Evolutionary conservation across 2,888 invertebrate species (phyloP), one percentile per base, ranked within the genome.

Genomic region (Lucinisca nassula): DNA sequence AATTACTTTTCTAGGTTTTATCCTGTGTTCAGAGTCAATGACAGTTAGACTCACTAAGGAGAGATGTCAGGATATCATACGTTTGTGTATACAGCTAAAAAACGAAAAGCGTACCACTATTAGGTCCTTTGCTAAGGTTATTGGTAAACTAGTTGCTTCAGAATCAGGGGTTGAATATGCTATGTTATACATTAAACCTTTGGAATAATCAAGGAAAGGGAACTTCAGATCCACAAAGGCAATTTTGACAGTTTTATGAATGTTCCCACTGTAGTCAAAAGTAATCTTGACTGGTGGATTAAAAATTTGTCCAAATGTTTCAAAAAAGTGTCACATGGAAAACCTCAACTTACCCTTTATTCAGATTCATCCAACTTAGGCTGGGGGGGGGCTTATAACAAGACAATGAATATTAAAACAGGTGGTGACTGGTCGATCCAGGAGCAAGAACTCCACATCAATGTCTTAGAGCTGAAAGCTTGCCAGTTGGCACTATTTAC

Each of bases 91-190:
- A 17, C 82, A 3, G 0, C 17, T 12, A 0, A 32, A 0, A 21
- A 24, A 58, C 21, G 35, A 76, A 27, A 83, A 75, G 51, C 27
- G 40, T 67, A 75, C 72, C 27, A 70, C 82, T 27, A 86, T 86
- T 40, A 21, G 61, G 58, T 38, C 78, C 24, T 77, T 90, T 12
- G 82, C 90, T 3, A 77, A 80, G 61, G 51, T 85, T 12, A 83
- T 86, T 32, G 87, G 90, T 14, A 85, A 86, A 73, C 1, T 90
- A 38, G 84, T 91, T 0, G 83, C 88, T 12, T 24, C 77, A 17
- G 81, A 80, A 24, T 84, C 85, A 38, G 89, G 81, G 0, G 85
- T 85, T 21, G 67, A 82, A 45, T 84, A 85, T 85, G 91, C 87
- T 0, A 78, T 67, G 12, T 75, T 91, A 37, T 82, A 76, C 49